These are phyloP conservation scores for Phylloscopus trochiloides DNA, from an alignment of 2,113 vertebrate genomes.

Conservation along the genomic window DNA sequence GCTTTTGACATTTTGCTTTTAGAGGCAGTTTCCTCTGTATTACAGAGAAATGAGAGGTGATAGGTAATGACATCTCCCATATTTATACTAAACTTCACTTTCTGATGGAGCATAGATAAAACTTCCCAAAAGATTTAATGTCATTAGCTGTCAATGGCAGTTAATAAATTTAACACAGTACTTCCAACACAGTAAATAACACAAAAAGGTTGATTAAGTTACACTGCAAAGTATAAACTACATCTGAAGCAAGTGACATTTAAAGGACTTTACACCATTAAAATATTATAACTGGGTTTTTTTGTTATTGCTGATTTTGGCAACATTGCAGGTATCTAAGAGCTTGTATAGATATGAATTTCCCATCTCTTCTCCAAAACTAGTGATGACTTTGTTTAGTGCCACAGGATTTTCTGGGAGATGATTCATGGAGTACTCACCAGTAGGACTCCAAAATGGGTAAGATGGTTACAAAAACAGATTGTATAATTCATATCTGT, in stretches of 20 bases:
- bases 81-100: background rate
- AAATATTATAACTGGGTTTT: background rate
- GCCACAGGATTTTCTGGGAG: background rate
- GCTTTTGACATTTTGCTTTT: background rate
- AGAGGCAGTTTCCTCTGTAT: background rate
- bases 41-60: background rate
- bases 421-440: slow-evolving; percentile 76
- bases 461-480: slow-evolving; percentile 90
- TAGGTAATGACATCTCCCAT: background rate
- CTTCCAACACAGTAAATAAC: background rate
- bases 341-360: background rate
- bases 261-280: background rate
- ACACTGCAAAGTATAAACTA: background rate
- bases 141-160: background rate
- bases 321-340: background rate
- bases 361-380: background rate
- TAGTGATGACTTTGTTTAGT: background rate
- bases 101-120: background rate
- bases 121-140: background rate
- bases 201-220: background rate
- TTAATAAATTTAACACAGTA: background rate
- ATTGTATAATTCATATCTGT: slow-evolving; percentile 78
- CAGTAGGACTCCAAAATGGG: slow-evolving; percentile 89
- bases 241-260: background rate
- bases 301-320: background rate